phyloP scores from a whole-genome alignment of 2,888 invertebrate species.

The Dinocampus coccinellae region DNA sequence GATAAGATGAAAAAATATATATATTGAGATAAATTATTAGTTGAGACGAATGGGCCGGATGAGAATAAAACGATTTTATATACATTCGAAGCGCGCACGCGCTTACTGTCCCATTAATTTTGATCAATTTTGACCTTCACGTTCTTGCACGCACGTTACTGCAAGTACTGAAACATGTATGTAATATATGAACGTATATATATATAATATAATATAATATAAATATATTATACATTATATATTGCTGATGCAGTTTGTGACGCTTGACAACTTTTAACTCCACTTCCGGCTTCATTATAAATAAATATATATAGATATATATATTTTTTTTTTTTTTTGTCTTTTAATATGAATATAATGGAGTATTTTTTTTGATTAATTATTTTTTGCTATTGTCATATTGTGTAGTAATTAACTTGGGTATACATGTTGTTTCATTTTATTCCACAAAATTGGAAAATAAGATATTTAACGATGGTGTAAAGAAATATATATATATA shows the following conservation, averaged over 20 bases:
- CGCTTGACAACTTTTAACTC: neutral
- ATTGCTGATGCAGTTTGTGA: neutral
- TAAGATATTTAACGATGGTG: too few relatives aligned
- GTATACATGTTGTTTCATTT: too few relatives aligned
- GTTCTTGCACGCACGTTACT: constrained; percentile 37
- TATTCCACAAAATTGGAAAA: too few relatives aligned
- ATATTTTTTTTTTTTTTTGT: too few relatives aligned
- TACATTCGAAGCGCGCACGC: constrained; percentile 20
- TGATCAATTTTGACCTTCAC: constrained; percentile 41
- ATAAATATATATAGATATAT: neutral
- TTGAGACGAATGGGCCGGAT: constrained; percentile 19
- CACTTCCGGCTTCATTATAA: neutral
- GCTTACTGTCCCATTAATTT: constrained; percentile 37
- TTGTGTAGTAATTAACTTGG: too few relatives aligned
- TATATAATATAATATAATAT: neutral
- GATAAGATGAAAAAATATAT: neutral
- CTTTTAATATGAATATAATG: too few relatives aligned
- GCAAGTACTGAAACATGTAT: constrained; percentile 15
- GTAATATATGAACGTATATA: neutral
- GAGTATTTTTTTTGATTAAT: neutral
- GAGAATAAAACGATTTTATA: constrained; percentile 23
- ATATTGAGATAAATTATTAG: constrained; percentile 5
- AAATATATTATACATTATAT: neutral
- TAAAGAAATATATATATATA: too few relatives aligned
- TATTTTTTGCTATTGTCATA: too few relatives aligned